Percentiles rank a stretch among this genome's conserved stretches.
Conservation (phyloP, 2,888 invertebrate species). For the Idaea straminata region DNA sequence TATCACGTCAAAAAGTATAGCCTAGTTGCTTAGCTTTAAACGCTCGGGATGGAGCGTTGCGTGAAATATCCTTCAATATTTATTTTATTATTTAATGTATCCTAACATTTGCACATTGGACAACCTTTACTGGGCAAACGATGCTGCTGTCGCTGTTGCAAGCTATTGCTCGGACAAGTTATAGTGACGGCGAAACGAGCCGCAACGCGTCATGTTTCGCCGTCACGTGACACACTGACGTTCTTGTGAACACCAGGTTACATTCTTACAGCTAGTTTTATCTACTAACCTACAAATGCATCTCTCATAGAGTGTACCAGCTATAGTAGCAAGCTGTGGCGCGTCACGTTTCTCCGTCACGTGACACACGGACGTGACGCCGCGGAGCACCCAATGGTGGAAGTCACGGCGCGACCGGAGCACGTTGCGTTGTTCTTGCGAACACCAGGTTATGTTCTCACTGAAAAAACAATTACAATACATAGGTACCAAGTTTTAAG, state of each 20-base stretch:
- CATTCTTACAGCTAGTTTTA: constrained; percentile 74
- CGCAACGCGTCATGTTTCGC: constrained; percentile 40
- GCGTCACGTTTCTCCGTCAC: constrained; percentile 35
- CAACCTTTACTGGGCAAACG: too few species aligned
- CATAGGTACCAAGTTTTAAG: not conserved
- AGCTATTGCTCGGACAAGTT: too few species aligned
- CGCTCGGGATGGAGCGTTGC: too few species aligned
- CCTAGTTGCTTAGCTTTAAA: too few species aligned
- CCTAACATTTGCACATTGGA: too few species aligned
- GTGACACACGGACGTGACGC: constrained; percentile 47
- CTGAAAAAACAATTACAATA: constrained; percentile 40
- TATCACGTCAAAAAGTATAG: too few species aligned
- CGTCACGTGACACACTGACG: constrained; percentile 42
- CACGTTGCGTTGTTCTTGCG: constrained; percentile 67
- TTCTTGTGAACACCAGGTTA: constrained; percentile 76
- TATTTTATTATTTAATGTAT: too few species aligned
- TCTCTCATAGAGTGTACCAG: constrained; percentile 48
- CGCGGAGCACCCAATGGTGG: constrained; percentile 78
- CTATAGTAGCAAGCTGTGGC: constrained; percentile 38
- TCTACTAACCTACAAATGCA: constrained; percentile 54
- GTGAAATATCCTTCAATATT: too few species aligned
- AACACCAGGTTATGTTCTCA: constrained; percentile 77
- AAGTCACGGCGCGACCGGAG: constrained; percentile 77
- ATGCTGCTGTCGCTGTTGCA: too few species aligned
- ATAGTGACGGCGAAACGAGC: too few species aligned